A percentile compares a stretch with the other conserved stretches of the same genome.
These are phyloP conservation scores for Rhodophaea formosa DNA, from an alignment of 2,888 invertebrate species.

Conservation along the genomic window DNA sequence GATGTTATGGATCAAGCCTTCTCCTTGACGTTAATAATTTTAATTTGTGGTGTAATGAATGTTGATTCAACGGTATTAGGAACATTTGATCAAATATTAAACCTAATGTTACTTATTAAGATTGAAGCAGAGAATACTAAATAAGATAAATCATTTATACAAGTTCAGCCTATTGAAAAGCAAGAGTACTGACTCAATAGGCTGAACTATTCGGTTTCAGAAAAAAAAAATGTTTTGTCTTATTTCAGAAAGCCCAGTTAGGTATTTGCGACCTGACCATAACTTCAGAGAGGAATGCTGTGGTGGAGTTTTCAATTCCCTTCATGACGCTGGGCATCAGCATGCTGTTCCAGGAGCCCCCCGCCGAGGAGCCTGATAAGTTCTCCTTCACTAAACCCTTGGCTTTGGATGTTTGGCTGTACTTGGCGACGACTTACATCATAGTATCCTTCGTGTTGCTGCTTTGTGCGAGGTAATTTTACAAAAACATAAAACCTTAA, in stretches of 20 bases:
- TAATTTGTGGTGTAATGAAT: no score
- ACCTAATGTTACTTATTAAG: no score
- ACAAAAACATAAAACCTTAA: no score
- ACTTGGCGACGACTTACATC: slow-evolving; percentile 91
- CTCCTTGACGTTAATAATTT: no score
- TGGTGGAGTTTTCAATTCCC: slow-evolving; percentile 96
- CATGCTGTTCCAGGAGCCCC: slow-evolving; percentile 90
- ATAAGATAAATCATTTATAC: no score
- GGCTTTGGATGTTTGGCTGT: slow-evolving; percentile 91
- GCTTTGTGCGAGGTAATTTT: slow-evolving; percentile 86
- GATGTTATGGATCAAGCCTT: no score
- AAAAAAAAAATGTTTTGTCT: slow-evolving; percentile 21
- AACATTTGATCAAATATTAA: no score
- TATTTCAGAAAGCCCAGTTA: slow-evolving; percentile 91
- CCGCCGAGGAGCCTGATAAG: slow-evolving; percentile 87
- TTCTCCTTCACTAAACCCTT: slow-evolving; percentile 95
- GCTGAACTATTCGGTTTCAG: no score
- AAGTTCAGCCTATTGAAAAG: no score
- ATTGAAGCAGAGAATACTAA: no score
- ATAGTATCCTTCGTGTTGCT: slow-evolving; percentile 91
- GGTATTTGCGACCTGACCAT: slow-evolving; percentile 97
- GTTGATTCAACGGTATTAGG: no score
- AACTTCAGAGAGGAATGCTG: slow-evolving; percentile 91
- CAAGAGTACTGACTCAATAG: no score
- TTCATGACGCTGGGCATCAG: slow-evolving; percentile 97